Percentiles rank a stretch among this genome's conserved stretches.
Evolutionary conservation across 2,113 vertebrate species (phyloP).

Genomic region (Gymnarchus niloticus): DNA sequence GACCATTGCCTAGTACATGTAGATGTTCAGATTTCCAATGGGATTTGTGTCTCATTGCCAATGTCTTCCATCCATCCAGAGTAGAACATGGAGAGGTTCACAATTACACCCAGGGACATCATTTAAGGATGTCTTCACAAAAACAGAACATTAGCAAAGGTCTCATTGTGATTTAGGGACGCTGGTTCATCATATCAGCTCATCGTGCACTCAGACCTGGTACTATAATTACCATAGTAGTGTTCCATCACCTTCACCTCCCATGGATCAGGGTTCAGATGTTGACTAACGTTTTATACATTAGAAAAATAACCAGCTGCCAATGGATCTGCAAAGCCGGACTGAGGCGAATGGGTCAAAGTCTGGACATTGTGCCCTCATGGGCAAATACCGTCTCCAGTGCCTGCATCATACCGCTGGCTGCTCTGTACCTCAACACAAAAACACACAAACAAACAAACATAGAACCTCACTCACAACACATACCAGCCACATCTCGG

Average conservation of each 20-base stretch:
- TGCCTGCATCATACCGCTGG: neutral
- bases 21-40: neutral
- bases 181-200: neutral
- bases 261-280: conserved; percentile 41
- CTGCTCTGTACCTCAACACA: neutral
- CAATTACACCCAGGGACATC: neutral
- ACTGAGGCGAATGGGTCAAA: neutral
- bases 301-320: conserved; percentile 44
- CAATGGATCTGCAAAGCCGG: conserved; percentile 43
- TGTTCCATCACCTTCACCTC: conserved; percentile 3
- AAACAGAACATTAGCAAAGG: neutral
- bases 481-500: neutral
- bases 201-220: neutral
- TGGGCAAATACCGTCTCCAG: neutral
- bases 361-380: neutral
- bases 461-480: too few species aligned
- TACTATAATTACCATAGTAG: neutral
- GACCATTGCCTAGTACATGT: neutral
- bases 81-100: neutral
- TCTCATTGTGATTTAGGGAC: neutral
- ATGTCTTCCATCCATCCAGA: neutral
- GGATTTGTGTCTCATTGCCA: neutral
- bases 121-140: neutral
- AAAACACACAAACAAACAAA: neutral
- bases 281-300: conserved; percentile 36